Evolutionary conservation across 2,888 invertebrate genomes (phyloP), one percentile per base, ranked within the genome.

Genomic region (Chymomyza fuscimana): DNA sequence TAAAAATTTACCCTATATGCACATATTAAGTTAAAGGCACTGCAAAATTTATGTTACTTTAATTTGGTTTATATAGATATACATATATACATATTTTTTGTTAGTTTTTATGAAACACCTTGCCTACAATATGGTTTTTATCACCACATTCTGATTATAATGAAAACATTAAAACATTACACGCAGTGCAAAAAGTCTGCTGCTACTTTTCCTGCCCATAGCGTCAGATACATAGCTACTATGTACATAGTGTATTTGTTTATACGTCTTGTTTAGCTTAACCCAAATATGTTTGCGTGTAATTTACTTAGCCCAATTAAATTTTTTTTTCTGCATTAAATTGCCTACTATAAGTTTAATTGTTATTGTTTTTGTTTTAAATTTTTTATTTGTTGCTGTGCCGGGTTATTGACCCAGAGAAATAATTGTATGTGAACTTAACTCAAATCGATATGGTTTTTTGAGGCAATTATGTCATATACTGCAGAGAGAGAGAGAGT

Each of bases 91-190:
- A 3, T 58, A 29, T 19, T 29, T 25, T 54, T 22, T 58, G 56
- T 58, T 58, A 19, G 2, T 60, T 4, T 36, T 32, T 79, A 77
- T 86, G 87, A 74, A 73, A 15, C 81, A 82, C 82, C 82, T 85
- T 72, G 72, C 58, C 72, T 61, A 88, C 88, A 88, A 85, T 85
- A 87, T 85, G 85, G 85, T 80, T 80, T 88, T 88, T 87, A 88
- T 85, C 85, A 87, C 62, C 70, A 76, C 61, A 67, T 71, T 70
- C 75, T 81, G 87, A 86, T 80, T 87, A 86, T 88, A 81, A 82
- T 73, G 73, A 81, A 88, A 87, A 81, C 86, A 86, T 84, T 87
- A 85, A 88, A 84, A 82, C 82, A 87, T 74, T 84, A 54, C 16
- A 16, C 54, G 22, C 16, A 19, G 16, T 58, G 58, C 58, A 15